Conservation (phyloP, 2,797 vertebrate genomes). For the Pipistrellus pipistrellus region DNA sequence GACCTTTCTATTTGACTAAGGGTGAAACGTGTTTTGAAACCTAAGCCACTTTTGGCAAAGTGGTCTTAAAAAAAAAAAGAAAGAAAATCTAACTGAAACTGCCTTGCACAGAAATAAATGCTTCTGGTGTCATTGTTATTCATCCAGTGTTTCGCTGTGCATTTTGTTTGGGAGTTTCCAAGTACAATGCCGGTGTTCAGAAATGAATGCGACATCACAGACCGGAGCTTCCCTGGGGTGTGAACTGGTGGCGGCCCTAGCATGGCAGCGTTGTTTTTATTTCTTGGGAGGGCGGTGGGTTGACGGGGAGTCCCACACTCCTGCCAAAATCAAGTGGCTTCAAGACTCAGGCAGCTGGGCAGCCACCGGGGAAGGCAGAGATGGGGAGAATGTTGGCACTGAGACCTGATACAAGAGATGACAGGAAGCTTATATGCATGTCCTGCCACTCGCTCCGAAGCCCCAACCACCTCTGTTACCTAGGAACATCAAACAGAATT, state of each 20-base stretch:
- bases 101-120: conserved; percentile 32
- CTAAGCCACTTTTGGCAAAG: conserved; percentile 72
- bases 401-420: not conserved
- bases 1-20: conserved; percentile 74
- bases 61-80: conserved; percentile 62
- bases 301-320: not conserved
- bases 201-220: conserved; percentile 72
- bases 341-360: conserved; percentile 56
- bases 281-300: conserved; percentile 42
- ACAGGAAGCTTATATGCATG: not conserved
- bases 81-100: conserved; percentile 49
- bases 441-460: not conserved
- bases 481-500: not conserved
- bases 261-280: conserved; percentile 67
- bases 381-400: not conserved
- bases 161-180: conserved; percentile 75
- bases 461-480: not conserved
- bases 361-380: not conserved
- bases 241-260: conserved; percentile 6
- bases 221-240: conserved; percentile 65
- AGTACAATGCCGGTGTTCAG: conserved; percentile 55
- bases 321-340: conserved; percentile 71
- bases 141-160: conserved; percentile 59
- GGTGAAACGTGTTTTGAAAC: conserved; percentile 72
- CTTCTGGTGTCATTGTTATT: conserved; percentile 71